These are phyloP conservation scores for Anthopleura sola DNA, from an alignment of 64 coral and sea anemone species.

Conservation along the genomic window DNA sequence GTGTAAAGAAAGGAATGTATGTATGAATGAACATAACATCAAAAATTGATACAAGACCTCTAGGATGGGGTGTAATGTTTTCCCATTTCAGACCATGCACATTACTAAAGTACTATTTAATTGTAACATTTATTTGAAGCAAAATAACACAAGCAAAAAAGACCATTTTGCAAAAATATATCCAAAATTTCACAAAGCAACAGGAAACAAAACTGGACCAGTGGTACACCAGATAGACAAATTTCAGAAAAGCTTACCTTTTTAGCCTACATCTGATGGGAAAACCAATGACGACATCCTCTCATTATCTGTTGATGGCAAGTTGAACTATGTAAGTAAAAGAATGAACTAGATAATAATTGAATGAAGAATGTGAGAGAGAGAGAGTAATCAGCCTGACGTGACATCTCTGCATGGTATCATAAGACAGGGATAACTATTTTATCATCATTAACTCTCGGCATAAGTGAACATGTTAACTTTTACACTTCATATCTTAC, in stretches of 20 bases:
- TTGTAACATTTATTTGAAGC: no score
- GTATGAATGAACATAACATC: neutral
- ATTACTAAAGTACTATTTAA: no score
- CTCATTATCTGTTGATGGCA: neutral
- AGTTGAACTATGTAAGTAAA: neutral
- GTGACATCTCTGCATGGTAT: constrained; percentile 13
- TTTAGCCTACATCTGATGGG: neutral
- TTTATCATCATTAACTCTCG: constrained; percentile 14
- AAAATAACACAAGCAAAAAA: no score
- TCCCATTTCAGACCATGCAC: no score
- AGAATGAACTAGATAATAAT: neutral
- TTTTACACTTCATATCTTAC: neutral
- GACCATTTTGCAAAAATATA: no score
- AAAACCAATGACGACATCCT: neutral
- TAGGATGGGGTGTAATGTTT: no score
- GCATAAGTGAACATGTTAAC: neutral
- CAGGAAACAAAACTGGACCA: no score
- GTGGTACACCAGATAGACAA: no score
- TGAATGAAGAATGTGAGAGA: neutral
- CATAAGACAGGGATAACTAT: constrained; percentile 20
- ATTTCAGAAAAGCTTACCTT: neutral
- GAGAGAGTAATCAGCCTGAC: constrained; percentile 16
- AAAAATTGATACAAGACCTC: no score
- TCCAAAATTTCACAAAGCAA: no score
- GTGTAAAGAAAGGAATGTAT: neutral